Evolutionary conservation across 2,888 invertebrate genomes (phyloP).

Genomic region (Polymixis flavicincta): DNA sequence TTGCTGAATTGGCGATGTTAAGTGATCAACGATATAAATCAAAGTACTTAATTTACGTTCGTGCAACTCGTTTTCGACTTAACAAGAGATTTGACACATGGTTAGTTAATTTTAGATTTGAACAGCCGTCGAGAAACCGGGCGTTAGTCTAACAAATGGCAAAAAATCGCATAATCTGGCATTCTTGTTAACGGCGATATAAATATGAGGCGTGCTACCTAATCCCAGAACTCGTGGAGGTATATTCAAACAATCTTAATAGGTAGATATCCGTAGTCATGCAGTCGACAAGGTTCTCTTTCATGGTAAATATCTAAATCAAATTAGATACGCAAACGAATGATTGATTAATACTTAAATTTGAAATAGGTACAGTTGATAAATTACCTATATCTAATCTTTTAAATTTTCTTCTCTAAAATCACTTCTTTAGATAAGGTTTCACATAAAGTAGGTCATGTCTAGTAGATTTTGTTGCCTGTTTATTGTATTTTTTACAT

Average conservation of each 20-base stretch:
- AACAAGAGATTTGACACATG: no score
- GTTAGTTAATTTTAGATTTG: no score
- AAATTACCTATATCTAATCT: not conserved
- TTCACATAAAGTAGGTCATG: slow-evolving; percentile 13
- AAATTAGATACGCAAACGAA: not conserved
- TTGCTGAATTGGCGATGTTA: no score
- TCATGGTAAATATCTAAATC: not conserved
- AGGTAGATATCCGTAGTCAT: no score
- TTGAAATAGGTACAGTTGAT: not conserved
- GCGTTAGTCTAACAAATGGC: not conserved
- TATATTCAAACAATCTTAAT: not conserved
- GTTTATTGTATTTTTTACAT: not conserved
- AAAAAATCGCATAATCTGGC: slow-evolving; percentile 1
- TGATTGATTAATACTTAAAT: not conserved
- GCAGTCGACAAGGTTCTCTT: slow-evolving; percentile 12
- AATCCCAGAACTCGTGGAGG: not conserved
- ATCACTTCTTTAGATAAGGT: slow-evolving; percentile 1
- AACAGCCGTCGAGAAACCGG: no score
- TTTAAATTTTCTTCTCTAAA: not conserved
- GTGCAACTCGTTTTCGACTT: no score
- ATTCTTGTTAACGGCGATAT: not conserved
- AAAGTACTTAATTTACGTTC: no score
- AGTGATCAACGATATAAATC: no score
- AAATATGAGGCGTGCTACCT: not conserved
- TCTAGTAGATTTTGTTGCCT: not conserved